Evolutionary conservation across 2,113 vertebrate genomes (phyloP).

Genomic region (Athene cunicularia): DNA sequence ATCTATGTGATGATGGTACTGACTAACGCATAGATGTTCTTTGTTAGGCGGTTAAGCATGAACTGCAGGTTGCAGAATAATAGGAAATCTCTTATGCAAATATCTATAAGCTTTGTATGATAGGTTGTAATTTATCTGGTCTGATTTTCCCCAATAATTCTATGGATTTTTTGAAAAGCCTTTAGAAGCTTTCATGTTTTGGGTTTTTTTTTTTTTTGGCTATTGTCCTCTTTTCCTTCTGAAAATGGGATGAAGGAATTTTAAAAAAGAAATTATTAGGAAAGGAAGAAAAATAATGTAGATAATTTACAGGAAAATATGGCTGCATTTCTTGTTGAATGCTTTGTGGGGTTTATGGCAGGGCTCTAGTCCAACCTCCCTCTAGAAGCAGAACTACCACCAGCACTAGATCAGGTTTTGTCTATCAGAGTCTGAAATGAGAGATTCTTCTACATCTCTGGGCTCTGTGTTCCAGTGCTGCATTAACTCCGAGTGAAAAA

Average conservation of each 20-base stretch:
- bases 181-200: not conserved
- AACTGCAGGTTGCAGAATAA: not conserved
- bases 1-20: not conserved
- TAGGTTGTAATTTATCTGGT: not conserved
- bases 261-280: not conserved
- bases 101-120: not conserved
- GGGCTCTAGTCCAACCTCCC: not conserved
- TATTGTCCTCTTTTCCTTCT: not conserved
- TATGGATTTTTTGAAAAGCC: not conserved
- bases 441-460: not conserved
- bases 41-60: not conserved
- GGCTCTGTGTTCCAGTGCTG: not conserved
- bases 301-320: not conserved
- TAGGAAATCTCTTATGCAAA: slow-evolving; percentile 8
- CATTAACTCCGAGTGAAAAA: not conserved
- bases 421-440: not conserved
- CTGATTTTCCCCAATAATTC: not conserved
- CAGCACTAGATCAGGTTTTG: not conserved
- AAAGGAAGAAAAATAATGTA: not conserved
- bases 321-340: not conserved
- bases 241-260: not conserved
- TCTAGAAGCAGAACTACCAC: not conserved
- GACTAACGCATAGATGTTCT: not conserved
- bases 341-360: not conserved
- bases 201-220: not conserved